These are phyloP conservation scores for Percopsis omiscomaycus DNA, from an alignment of 2,797 vertebrate genomes.

Conservation along the genomic window DNA sequence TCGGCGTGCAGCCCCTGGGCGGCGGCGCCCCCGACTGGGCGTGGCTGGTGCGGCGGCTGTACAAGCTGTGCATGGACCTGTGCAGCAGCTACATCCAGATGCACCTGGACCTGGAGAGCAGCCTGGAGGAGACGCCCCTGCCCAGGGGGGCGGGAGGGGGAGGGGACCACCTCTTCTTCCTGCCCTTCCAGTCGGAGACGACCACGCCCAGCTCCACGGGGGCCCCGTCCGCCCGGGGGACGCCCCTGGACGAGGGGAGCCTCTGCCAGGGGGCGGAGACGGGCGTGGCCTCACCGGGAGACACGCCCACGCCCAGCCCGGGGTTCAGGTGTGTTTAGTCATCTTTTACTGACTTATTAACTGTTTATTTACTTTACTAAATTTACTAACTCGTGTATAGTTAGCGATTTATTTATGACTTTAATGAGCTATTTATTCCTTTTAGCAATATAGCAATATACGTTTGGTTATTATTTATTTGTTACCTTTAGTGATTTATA, in stretches of 20 bases:
- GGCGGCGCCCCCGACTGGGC: constrained; percentile 90
- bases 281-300: constrained; percentile 63
- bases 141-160: constrained; percentile 33
- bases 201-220: constrained; percentile 86
- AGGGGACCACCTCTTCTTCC: constrained; percentile 83
- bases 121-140: constrained; percentile 79
- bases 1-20: constrained; percentile 87
- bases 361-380: neutral
- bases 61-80: constrained; percentile 93
- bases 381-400: no score
- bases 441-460: no score
- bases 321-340: constrained; percentile 51
- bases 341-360: neutral
- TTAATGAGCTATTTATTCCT: no score
- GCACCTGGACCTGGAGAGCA: constrained; percentile 90
- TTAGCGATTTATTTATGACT: no score
- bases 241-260: constrained; percentile 85
- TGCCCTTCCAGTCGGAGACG: constrained; percentile 88
- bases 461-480: no score
- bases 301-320: constrained; percentile 64
- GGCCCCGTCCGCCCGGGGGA: constrained; percentile 84
- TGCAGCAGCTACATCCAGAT: constrained; percentile 97
- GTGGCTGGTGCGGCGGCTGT: constrained; percentile 91
- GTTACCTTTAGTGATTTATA: no score
- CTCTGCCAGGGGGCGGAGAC: constrained; percentile 70